These are phyloP conservation scores for Ophiodon elongatus DNA, from an alignment of 2,113 vertebrate species.

Conservation along the genomic window DNA sequence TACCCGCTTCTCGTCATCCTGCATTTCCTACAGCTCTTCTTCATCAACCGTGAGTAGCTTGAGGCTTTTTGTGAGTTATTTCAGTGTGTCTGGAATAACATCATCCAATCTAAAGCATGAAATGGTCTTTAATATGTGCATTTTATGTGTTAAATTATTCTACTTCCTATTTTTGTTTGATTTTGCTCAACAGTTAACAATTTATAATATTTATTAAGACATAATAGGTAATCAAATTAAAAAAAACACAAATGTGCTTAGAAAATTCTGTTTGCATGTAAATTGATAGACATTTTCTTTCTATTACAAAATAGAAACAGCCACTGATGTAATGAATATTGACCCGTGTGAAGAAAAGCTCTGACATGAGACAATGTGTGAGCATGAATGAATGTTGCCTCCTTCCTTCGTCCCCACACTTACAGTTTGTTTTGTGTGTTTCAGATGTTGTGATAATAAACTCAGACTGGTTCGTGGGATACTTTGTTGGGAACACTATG, in stretches of 20 bases:
- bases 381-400: no score
- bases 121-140: neutral
- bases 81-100: neutral
- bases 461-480: slow-evolving; percentile 85
- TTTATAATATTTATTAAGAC: neutral
- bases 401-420: neutral
- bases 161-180: neutral
- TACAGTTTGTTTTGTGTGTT: slow-evolving; percentile 57
- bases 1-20: slow-evolving; percentile 96
- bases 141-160: neutral
- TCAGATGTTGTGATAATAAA: slow-evolving; percentile 91
- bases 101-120: neutral
- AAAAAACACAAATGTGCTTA: neutral
- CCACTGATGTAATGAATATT: neutral
- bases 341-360: neutral
- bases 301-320: neutral
- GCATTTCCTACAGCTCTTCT: slow-evolving; percentile 98
- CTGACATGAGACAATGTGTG: no score
- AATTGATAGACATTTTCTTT: neutral
- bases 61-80: neutral
- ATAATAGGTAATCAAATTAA: neutral
- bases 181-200: no score
- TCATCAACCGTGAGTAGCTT: slow-evolving; percentile 94
- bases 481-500: slow-evolving; percentile 90
- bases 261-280: neutral